Conservation (phyloP, 1,140 invertebrate species). For the Zaprionus kolodkinae region DNA sequence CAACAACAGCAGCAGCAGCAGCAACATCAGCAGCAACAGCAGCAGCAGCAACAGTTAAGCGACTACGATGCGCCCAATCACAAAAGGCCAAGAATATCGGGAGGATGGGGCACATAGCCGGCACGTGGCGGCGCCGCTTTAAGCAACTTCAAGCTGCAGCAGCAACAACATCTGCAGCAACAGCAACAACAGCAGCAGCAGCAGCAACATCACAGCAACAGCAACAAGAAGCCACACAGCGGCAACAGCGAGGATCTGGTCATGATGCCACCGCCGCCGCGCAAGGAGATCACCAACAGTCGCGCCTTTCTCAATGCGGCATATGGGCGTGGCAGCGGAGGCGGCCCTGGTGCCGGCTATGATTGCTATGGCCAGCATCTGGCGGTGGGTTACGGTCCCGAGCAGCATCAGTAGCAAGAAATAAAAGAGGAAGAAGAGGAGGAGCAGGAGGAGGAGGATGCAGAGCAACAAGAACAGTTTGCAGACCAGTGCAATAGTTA, state of each 20-base stretch:
- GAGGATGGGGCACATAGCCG: conserved; percentile 93
- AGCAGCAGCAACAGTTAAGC: conserved; percentile 85
- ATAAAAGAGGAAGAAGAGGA: conserved; percentile 26
- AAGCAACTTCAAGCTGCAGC: conserved; percentile 62
- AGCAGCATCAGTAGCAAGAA: conserved; percentile 45
- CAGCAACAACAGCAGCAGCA: conserved; percentile 37
- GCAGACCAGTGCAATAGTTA: conserved; percentile 73
- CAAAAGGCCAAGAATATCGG: conserved; percentile 92
- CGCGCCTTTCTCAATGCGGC: conserved; percentile 43
- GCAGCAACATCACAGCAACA: conserved; percentile 28
- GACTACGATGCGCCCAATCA: conserved; percentile 93
- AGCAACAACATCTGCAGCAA: conserved; percentile 46
- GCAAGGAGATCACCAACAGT: conserved; percentile 50
- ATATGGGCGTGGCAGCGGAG: conserved; percentile 38
- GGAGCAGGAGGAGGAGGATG: conserved; percentile 8
- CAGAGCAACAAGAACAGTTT: conserved; percentile 42
- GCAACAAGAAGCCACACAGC: conserved; percentile 43
- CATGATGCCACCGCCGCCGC: conserved; percentile 75
- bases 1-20: conserved; percentile 76
- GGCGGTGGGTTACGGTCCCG: conserved; percentile 58
- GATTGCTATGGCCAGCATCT: conserved; percentile 69
- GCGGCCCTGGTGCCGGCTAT: conserved; percentile 38
- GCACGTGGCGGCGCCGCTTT: conserved; percentile 62
- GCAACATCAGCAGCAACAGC: conserved; percentile 68
- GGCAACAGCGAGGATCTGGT: conserved; percentile 54